phyloP scores from a whole-genome alignment of 2,888 invertebrate species.

The Epinotia bilunana region DNA sequence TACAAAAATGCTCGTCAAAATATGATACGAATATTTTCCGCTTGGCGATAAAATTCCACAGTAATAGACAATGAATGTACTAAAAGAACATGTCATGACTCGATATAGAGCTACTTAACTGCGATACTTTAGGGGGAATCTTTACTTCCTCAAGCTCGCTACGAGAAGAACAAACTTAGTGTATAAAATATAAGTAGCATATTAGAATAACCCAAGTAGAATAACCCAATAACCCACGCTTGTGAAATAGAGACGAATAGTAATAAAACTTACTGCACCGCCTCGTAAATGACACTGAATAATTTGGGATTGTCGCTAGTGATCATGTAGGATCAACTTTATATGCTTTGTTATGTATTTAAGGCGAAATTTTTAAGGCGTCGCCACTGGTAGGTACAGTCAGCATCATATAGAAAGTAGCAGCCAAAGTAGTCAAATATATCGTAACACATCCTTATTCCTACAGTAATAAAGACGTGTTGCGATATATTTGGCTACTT shows the following conservation, averaged over 20 bases:
- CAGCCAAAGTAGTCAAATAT: too few species aligned
- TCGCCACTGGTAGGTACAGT: too few species aligned
- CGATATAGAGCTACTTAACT: constrained; percentile 15
- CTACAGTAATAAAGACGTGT: too few species aligned
- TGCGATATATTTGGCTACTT: too few species aligned
- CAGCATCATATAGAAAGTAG: too few species aligned
- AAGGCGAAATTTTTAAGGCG: too few species aligned
- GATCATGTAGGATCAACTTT: constrained; percentile 11
- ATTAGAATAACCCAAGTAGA: not conserved
- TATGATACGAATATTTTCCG: not conserved
- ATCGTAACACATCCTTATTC: too few species aligned
- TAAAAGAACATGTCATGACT: constrained; percentile 24
- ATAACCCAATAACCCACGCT: too few species aligned
- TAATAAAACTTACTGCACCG: constrained; percentile 27
- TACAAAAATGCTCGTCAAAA: not conserved
- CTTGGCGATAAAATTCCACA: constrained; percentile 19
- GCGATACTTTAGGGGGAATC: not conserved
- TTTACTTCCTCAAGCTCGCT: not conserved
- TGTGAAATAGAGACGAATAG: not conserved
- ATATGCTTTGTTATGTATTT: not conserved
- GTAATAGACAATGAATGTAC: constrained; percentile 4
- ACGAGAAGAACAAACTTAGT: not conserved
- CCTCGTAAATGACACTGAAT: constrained; percentile 27
- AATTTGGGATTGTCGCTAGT: constrained; percentile 29
- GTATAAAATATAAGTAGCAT: not conserved